A percentile compares a stretch with the other conserved stretches of the same genome.
Conservation (phyloP, 1,140 invertebrate species). For the Drosophila bipectinata region DNA sequence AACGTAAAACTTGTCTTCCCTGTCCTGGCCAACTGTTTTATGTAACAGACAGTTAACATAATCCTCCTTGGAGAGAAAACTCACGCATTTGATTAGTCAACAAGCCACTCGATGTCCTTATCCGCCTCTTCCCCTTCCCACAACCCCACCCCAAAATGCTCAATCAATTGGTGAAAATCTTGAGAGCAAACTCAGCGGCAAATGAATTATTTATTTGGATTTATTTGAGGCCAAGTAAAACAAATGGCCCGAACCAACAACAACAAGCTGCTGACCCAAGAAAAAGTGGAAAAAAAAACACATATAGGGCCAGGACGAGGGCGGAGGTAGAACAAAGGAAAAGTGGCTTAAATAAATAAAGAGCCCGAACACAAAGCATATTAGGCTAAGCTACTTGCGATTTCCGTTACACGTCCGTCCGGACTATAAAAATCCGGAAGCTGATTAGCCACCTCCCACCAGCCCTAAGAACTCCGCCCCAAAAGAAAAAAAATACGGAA, state of each 20-base stretch:
- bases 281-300: constrained; percentile 23
- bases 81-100: constrained; percentile 54
- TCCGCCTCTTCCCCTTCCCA: background rate
- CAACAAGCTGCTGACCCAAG: constrained; percentile 24
- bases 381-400: constrained; percentile 82
- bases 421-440: constrained; percentile 77
- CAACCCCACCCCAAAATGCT: constrained; percentile 1
- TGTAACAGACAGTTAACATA: constrained; percentile 24
- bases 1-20: background rate
- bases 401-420: constrained; percentile 74
- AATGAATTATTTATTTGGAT: constrained; percentile 82
- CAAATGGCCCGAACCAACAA: constrained; percentile 74
- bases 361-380: constrained; percentile 79
- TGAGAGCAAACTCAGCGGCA: constrained; percentile 56
- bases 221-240: constrained; percentile 82
- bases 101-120: constrained; percentile 2
- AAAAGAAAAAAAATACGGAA: constrained; percentile 19
- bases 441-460: constrained; percentile 63
- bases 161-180: constrained; percentile 48
- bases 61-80: constrained; percentile 10
- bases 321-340: constrained; percentile 42
- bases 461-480: background rate
- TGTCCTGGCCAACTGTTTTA: background rate
- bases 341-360: constrained; percentile 80
- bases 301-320: background rate